Conservation (phyloP, 2,888 invertebrate species). For the Endomychus coccineus region DNA sequence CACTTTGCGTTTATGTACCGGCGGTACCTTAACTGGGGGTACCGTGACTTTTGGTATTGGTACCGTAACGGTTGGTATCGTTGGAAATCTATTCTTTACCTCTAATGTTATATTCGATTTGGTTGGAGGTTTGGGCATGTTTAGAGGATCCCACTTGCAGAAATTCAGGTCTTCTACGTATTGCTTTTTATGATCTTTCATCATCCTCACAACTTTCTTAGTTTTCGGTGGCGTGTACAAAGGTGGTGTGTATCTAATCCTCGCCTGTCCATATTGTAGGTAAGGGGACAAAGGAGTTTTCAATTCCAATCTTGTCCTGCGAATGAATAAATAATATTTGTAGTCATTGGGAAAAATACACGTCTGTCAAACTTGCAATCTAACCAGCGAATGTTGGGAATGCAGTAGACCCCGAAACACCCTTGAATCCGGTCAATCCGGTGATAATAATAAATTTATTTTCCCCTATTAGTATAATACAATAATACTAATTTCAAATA, state of each 20-base stretch:
- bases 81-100: neutral
- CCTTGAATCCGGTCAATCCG: too few relatives aligned
- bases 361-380: too few relatives aligned
- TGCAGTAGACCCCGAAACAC: too few relatives aligned
- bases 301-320: slow-evolving; percentile 6
- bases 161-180: slow-evolving; percentile 26
- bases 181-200: slow-evolving; percentile 26
- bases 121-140: slow-evolving; percentile 22
- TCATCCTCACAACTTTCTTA: slow-evolving; percentile 23
- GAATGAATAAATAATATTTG: slow-evolving; percentile 1
- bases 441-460: too few relatives aligned
- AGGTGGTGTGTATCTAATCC: slow-evolving; percentile 10
- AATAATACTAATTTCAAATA: too few relatives aligned
- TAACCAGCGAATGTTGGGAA: too few relatives aligned
- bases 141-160: slow-evolving; percentile 32
- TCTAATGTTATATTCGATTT: slow-evolving; percentile 5
- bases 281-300: too few relatives aligned
- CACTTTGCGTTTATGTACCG: too few relatives aligned
- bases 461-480: too few relatives aligned
- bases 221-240: slow-evolving; percentile 26
- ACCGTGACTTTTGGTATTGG: neutral
- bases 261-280: slow-evolving; percentile 19
- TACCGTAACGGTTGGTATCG: neutral
- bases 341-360: too few relatives aligned
- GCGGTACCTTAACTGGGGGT: neutral